A percentile compares a stretch with the other conserved stretches of the same genome.
These are phyloP conservation scores for Helicorthomorpha holstii DNA, from an alignment of 1,140 invertebrate genomes.

Conservation along the genomic window DNA sequence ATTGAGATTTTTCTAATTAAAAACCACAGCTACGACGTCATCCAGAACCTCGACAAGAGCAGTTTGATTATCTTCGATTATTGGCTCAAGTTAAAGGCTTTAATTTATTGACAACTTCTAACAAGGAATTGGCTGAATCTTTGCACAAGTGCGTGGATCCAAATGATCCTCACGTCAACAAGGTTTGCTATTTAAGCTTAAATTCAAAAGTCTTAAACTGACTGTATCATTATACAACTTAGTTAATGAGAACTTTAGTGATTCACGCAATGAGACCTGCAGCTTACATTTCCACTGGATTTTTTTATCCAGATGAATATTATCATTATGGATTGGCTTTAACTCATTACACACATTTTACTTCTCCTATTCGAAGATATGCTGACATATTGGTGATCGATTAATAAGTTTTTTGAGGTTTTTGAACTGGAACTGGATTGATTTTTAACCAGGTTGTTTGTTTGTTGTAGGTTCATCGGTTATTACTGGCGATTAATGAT, in stretches of 20 bases:
- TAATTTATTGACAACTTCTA: constrained; percentile 22
- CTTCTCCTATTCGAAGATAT: constrained; percentile 29
- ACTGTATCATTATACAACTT: no score
- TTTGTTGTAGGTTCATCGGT: constrained; percentile 18
- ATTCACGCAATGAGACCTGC: constrained; percentile 26
- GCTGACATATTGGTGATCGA: constrained; percentile 25
- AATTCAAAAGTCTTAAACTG: constrained; percentile 6
- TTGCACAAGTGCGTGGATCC: constrained; percentile 23
- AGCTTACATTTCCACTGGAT: constrained; percentile 25
- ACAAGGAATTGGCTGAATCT: constrained; percentile 26
- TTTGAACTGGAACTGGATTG: no score
- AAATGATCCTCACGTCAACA: constrained; percentile 28
- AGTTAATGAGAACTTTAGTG: constrained; percentile 23
- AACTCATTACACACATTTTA: constrained; percentile 29
- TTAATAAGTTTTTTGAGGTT: no score
- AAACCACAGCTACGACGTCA: constrained; percentile 25
- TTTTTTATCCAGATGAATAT: constrained; percentile 17
- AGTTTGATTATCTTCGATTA: constrained; percentile 27
- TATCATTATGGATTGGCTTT: constrained; percentile 27
- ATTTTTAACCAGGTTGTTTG: no score
- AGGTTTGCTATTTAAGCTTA: constrained; percentile 1
- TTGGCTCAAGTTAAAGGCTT: constrained; percentile 26
- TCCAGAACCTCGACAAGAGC: constrained; percentile 24
- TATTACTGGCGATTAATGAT: constrained; percentile 15
- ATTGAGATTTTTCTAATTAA: no score